Conservation (phyloP, 1,140 invertebrate genomes). For the Drosophila nigrodunni region DNA sequence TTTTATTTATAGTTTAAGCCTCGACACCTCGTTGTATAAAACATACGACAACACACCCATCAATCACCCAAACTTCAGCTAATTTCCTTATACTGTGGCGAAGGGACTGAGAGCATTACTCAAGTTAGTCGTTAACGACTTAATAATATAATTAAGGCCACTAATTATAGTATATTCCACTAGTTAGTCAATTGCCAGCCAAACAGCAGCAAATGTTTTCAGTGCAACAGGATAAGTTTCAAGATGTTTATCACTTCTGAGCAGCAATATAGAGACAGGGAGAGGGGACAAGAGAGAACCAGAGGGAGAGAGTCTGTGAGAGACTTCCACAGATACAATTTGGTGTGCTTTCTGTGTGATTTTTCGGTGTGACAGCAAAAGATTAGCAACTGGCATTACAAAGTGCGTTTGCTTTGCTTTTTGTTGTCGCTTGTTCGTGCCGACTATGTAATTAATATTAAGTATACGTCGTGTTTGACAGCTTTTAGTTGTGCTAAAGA, state of each 20-base stretch:
- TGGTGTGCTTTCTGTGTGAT: constrained; percentile 24
- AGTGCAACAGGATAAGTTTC: constrained; percentile 36
- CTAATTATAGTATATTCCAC: constrained; percentile 23
- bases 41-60: constrained; percentile 22
- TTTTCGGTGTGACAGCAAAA: constrained; percentile 43
- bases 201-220: constrained; percentile 26
- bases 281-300: neutral
- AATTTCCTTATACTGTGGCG: constrained; percentile 35
- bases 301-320: neutral
- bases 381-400: constrained; percentile 48
- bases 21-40: neutral
- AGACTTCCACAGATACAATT: constrained; percentile 13
- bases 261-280: constrained; percentile 5
- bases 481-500: constrained; percentile 63
- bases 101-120: constrained; percentile 55
- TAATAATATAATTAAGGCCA: constrained; percentile 58
- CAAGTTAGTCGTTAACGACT: constrained; percentile 65
- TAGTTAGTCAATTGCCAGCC: constrained; percentile 15
- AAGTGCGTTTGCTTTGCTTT: constrained; percentile 40
- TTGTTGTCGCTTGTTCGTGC: constrained; percentile 31
- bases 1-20: too few relatives aligned
- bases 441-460: constrained; percentile 78
- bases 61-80: constrained; percentile 50
- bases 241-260: constrained; percentile 43
- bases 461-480: constrained; percentile 79